Base-by-base conservation (phyloP, 2,888 invertebrate genomes). In the Dastarcus helophoroides region DNA sequence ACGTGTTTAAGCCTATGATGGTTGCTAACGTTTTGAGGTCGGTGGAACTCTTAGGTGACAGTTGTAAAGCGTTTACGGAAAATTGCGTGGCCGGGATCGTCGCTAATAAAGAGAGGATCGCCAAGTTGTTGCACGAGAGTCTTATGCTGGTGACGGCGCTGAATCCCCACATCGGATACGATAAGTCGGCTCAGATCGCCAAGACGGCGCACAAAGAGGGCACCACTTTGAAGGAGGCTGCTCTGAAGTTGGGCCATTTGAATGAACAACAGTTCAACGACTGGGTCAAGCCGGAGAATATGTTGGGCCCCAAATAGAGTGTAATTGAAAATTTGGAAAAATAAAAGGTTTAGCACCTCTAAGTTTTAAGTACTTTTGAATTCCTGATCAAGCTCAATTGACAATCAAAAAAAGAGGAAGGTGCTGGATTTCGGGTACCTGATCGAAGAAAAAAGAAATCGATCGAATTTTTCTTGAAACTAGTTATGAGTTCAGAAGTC, bases 1-100 rank as follows among this genome's bases (percentile, higher is more conserved):
- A 98, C 63, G 97, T 97, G 2, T 98, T 95, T 68, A 98, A 95
- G 59, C 91, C 98, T 0, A 71, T 98, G 70, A 94, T 98, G 41
- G 91, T 93, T 1, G 73, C 88, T 14, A 95, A 94, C 61, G 86
- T 91, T 9, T 66, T 95, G 30, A 73, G 88, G 32, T 93, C 97
- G 5, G 81, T 88, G 19, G 70, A 86, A 27, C 71, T 98, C 11
- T 62, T 97, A 1, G 82, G 85, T 1, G 84, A 86, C 53, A 70
- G 75, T 22, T 65, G 68, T 26, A 67, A 69, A n/a, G 69, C 76
- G 1, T 86, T 86, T 56, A 72, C 79, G 1, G 71, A 56, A 48
- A 51, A 68, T 59, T 73, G 73, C 32, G 53, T 53, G 5, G 48
- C 47, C 17, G 57, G 88, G 39, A 88, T 90, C 49, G 60, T 69